Evolutionary conservation across 1,140 invertebrate genomes (phyloP).

Genomic region (Sminthurides bifidus): DNA sequence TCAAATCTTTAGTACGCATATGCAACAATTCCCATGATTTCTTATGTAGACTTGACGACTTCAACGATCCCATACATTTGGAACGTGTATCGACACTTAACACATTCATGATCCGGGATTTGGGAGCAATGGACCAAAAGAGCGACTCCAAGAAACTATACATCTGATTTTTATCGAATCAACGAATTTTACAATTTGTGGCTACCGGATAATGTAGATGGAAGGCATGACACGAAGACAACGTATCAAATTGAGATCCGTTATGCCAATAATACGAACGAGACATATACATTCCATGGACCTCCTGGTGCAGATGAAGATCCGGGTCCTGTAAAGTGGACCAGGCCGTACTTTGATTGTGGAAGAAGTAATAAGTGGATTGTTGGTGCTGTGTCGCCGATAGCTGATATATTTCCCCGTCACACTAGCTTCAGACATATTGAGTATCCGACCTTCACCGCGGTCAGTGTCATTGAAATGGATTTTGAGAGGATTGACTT

Average conservation of each 20-base stretch:
- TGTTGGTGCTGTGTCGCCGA: constrained; percentile 79
- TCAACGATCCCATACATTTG: constrained; percentile 80
- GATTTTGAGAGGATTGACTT: constrained; percentile 96
- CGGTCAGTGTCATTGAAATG: constrained; percentile 83
- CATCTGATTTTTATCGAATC: constrained; percentile 73
- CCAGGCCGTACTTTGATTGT: constrained; percentile 92
- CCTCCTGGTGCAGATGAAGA: constrained; percentile 76
- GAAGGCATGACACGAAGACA: constrained; percentile 83
- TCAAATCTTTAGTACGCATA: neutral
- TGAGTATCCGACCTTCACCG: constrained; percentile 92
- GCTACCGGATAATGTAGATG: constrained; percentile 71
- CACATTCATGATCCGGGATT: constrained; percentile 67
- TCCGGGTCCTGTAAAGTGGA: constrained; percentile 85
- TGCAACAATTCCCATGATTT: constrained; percentile 16
- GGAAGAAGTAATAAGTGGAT: constrained; percentile 91
- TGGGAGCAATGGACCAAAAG: constrained; percentile 63
- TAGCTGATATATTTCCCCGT: constrained; percentile 88
- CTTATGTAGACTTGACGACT: constrained; percentile 62
- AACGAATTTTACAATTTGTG: constrained; percentile 79
- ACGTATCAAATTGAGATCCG: constrained; percentile 71
- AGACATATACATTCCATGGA: constrained; percentile 86
- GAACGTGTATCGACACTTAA: constrained; percentile 83
- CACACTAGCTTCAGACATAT: constrained; percentile 90
- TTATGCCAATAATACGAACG: constrained; percentile 90
- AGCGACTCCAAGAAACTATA: constrained; percentile 75